These are phyloP conservation scores for Malurus leucopterus DNA, from an alignment of 2,797 vertebrate genomes.

Conservation along the genomic window DNA sequence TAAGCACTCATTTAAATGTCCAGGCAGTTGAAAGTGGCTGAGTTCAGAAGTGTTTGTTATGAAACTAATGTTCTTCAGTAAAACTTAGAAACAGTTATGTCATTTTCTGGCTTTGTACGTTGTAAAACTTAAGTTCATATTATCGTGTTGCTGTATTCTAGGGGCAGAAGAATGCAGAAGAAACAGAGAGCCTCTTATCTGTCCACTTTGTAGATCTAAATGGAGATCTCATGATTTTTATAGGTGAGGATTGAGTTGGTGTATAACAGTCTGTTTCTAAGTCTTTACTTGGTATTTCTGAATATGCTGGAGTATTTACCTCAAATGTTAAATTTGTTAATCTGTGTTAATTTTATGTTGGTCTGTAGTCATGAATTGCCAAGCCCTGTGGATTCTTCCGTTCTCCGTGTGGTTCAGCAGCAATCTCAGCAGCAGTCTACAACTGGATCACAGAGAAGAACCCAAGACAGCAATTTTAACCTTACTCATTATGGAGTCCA, in stretches of 20 bases:
- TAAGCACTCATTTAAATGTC: not conserved
- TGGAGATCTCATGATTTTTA: conserved; percentile 89
- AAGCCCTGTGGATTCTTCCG: conserved; percentile 76
- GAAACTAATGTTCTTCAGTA: not conserved
- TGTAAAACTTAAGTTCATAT: not conserved
- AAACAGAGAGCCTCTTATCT: conserved; percentile 86
- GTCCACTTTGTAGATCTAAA: conserved; percentile 87
- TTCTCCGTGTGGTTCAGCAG: conserved; percentile 68
- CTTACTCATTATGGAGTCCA: conserved; percentile 84
- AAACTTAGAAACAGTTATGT: not conserved
- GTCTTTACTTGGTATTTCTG: not conserved
- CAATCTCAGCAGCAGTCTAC: conserved; percentile 65
- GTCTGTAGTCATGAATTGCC: conserved; percentile 78
- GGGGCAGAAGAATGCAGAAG: conserved; percentile 90
- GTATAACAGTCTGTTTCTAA: not conserved
- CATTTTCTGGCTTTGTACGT: not conserved
- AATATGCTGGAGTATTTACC: not conserved
- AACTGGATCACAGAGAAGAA: conserved; percentile 69
- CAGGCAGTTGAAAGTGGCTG: not conserved
- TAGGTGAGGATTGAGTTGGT: conserved; percentile 68
- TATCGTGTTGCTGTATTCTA: conserved; percentile 52
- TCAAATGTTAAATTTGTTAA: not conserved
- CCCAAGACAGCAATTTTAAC: conserved; percentile 76
- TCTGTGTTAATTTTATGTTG: not conserved
- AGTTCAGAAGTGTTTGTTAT: not conserved